A percentile compares a stretch with the other conserved stretches of the same genome.
phyloP scores from a whole-genome alignment of 1,140 invertebrate genomes.

The Micrasema longulum region DNA sequence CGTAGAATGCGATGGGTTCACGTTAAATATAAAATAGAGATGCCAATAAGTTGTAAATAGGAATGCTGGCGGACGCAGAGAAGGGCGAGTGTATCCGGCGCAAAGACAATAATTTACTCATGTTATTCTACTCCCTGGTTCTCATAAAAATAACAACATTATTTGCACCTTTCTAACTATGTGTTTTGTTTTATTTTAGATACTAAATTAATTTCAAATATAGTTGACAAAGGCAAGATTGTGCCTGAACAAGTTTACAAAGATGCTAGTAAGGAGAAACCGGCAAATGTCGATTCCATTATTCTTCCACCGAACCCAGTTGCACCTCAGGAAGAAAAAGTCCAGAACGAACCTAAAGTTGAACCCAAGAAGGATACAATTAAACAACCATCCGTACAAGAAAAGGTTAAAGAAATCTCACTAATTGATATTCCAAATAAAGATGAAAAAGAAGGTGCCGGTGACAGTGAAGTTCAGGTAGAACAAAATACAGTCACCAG shows the following conservation, averaged over 20 bases:
- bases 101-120: too few species aligned
- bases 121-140: too few species aligned
- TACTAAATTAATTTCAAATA: too few species aligned
- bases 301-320: slow-evolving; percentile 65
- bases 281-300: slow-evolving; percentile 56
- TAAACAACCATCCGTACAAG: neutral
- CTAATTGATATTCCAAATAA: slow-evolving; percentile 23
- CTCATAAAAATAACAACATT: too few species aligned
- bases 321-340: slow-evolving; percentile 58
- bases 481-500: slow-evolving; percentile 18
- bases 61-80: too few species aligned
- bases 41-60: too few species aligned
- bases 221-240: neutral
- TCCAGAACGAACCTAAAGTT: slow-evolving; percentile 7
- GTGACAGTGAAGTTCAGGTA: slow-evolving; percentile 38
- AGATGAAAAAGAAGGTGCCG: slow-evolving; percentile 45
- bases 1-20: too few species aligned
- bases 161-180: too few species aligned
- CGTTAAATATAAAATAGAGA: too few species aligned
- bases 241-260: neutral
- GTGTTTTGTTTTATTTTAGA: too few species aligned
- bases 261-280: neutral
- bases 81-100: too few species aligned
- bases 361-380: slow-evolving; percentile 27
- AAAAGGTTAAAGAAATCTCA: slow-evolving; percentile 14